Evolutionary conservation across 2,113 vertebrate species (phyloP).

Genomic region (Aythya baeri): DNA sequence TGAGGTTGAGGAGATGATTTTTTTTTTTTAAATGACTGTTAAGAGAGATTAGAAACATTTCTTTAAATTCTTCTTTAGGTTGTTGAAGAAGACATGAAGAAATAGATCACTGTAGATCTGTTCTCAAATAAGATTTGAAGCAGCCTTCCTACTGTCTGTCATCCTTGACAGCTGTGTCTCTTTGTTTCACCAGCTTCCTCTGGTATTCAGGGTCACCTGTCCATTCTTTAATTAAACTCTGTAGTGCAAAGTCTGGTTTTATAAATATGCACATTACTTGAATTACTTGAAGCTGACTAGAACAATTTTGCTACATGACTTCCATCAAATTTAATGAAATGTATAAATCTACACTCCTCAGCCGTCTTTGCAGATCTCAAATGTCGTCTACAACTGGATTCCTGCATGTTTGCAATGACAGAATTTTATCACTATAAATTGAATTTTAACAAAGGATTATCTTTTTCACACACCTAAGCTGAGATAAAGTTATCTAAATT

Average conservation of each 20-base stretch:
- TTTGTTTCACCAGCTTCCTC: background rate
- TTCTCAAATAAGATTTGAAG: background rate
- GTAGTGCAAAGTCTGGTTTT: background rate
- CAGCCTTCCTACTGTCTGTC: background rate
- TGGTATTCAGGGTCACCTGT: background rate
- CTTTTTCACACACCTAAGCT: background rate
- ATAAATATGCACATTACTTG: background rate
- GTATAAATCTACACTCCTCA: background rate
- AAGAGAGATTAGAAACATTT: background rate
- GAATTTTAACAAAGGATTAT: background rate
- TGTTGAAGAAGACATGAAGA: background rate
- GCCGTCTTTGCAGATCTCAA: background rate
- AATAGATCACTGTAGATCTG: background rate
- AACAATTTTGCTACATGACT: background rate
- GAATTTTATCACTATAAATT: background rate
- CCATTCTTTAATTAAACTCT: background rate
- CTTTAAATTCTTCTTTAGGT: background rate
- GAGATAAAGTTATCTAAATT: background rate
- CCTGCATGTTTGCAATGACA: background rate
- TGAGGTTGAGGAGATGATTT: background rate
- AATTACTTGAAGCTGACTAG: background rate
- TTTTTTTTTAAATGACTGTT: background rate
- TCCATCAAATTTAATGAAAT: background rate
- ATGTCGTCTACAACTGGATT: background rate
- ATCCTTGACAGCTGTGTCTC: background rate